These are phyloP conservation scores for Tachysurus vachellii DNA, from an alignment of 2,113 vertebrate genomes.

Conservation along the genomic window DNA sequence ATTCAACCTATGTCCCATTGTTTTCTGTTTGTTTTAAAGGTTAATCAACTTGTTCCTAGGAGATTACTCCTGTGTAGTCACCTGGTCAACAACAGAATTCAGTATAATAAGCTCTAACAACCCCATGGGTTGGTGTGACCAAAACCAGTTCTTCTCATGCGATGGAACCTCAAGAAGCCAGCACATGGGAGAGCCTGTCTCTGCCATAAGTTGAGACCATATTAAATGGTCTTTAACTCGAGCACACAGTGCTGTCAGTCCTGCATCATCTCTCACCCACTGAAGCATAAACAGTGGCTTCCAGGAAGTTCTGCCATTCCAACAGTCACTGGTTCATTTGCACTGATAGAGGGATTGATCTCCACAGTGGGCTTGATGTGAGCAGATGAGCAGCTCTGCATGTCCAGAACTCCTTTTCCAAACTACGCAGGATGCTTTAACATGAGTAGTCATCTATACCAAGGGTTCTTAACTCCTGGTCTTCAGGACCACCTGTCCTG, in stretches of 20 bases:
- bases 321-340: conserved; percentile 3
- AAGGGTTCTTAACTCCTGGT: neutral
- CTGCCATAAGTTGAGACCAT: neutral
- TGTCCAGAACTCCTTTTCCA: neutral
- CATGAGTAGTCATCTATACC: neutral
- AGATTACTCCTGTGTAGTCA: neutral
- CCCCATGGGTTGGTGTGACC: neutral
- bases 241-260: neutral
- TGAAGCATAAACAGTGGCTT: neutral
- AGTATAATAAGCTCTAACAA: too few species aligned
- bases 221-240: neutral
- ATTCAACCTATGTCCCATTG: neutral
- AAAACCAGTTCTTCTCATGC: conserved; percentile 2
- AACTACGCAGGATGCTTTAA: neutral
- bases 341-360: conserved; percentile 26
- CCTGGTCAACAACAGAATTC: neutral
- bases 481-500: neutral
- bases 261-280: neutral
- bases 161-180: neutral
- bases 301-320: neutral
- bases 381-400: neutral
- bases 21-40: neutral
- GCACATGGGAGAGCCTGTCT: neutral
- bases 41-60: neutral
- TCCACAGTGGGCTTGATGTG: conserved; percentile 8